phyloP scores from a whole-genome alignment of 30 jellyfish, hydroid and myxozoan genomes.

The Chironex yamaguchii region DNA sequence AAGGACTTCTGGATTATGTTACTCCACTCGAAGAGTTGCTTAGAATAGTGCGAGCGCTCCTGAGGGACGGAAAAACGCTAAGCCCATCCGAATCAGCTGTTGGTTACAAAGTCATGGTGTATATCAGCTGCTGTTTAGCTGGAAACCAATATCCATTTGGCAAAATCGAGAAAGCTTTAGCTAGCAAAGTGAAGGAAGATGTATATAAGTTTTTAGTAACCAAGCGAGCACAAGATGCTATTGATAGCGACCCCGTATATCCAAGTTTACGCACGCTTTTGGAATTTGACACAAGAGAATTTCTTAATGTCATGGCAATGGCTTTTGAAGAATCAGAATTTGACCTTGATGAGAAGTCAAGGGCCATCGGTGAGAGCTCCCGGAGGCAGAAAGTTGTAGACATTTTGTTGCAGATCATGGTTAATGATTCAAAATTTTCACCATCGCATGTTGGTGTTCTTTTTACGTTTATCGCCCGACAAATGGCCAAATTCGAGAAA shows the following conservation, averaged over 20 bases:
- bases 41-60: constrained; percentile 59
- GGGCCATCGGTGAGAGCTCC: constrained; percentile 74
- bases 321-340: constrained; percentile 98
- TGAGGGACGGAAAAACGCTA: constrained; percentile 54
- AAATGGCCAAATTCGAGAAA: constrained; percentile 90
- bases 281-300: constrained; percentile 92
- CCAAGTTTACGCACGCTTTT: constrained; percentile 85
- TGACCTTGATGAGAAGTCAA: constrained; percentile 49
- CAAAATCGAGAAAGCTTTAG: constrained; percentile 47
- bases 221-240: constrained; percentile 57
- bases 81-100: constrained; percentile 57
- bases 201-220: constrained; percentile 71
- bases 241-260: constrained; percentile 67
- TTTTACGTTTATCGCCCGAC: constrained; percentile 97
- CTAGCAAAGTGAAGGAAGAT: constrained; percentile 75
- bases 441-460: constrained; percentile 97
- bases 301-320: constrained; percentile 87
- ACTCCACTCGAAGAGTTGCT: constrained; percentile 97
- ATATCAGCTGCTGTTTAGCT: constrained; percentile 95
- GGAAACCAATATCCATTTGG: constrained; percentile 98
- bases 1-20: constrained; percentile 86
- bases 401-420: constrained; percentile 90
- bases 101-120: constrained; percentile 90
- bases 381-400: constrained; percentile 93
- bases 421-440: constrained; percentile 79